A percentile compares a stretch with the other conserved stretches of the same genome.
Conservation (phyloP, 2,113 vertebrate species). For the Oreotrochilus melanogaster region DNA sequence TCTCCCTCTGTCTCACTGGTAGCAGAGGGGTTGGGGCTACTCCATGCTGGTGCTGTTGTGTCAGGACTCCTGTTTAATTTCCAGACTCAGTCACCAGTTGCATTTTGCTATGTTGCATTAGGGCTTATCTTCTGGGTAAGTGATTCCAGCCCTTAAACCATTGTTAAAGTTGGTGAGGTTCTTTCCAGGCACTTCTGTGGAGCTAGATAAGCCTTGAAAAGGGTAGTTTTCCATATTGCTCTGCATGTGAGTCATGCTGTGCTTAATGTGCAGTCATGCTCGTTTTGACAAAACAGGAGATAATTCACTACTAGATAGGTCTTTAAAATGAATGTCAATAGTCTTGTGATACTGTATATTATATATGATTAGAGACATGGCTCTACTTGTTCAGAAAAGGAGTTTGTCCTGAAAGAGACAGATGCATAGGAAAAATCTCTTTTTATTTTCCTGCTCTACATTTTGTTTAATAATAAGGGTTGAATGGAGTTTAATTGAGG, state of each 20-base stretch:
- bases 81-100: not conserved
- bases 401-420: constrained; percentile 44
- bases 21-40: not conserved
- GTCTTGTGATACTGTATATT: not conserved
- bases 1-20: fast-evolving
- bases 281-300: constrained; percentile 11
- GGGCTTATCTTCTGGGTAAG: not conserved
- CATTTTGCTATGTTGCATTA: not conserved
- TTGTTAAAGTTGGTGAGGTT: not conserved
- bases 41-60: not conserved
- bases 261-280: not conserved
- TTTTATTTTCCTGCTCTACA: constrained; percentile 8
- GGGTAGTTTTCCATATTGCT: not conserved
- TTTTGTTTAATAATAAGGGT: constrained; percentile 49
- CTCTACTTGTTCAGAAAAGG: not conserved
- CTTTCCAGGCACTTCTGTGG: not conserved
- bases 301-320: constrained; percentile 31
- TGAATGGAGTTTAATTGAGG: constrained; percentile 35
- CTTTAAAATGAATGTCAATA: constrained; percentile 6
- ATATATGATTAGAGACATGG: constrained; percentile 8
- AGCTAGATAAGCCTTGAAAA: not conserved
- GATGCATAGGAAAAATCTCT: constrained; percentile 27
- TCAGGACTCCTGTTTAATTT: not conserved
- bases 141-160: not conserved
- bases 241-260: constrained; percentile 28